A percentile compares a stretch with the other conserved stretches of the same genome.
Evolutionary conservation across 1,140 invertebrate species (phyloP).

Genomic region (Drosophila micromelanica): DNA sequence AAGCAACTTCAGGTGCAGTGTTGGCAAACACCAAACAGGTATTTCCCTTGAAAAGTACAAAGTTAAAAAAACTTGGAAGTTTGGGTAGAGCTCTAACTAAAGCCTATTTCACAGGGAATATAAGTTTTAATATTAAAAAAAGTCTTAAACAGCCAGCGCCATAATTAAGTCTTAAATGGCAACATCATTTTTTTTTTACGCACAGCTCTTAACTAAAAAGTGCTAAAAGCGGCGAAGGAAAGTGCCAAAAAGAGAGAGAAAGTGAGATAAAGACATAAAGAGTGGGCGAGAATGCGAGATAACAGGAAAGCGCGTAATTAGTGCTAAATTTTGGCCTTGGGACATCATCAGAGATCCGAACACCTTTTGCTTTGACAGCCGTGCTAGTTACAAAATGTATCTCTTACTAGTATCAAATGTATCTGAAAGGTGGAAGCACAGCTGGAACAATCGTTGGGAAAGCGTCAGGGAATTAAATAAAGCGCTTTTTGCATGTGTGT

Average conservation of each 20-base stretch:
- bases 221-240: conserved; percentile 3
- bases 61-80: too few species aligned
- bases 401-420: conserved; percentile 5
- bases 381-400: conserved; percentile 4
- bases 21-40: too few species aligned
- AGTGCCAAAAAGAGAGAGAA: conserved; percentile 2
- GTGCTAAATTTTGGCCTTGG: conserved; percentile 13
- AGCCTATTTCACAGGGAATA: not conserved
- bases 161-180: conserved; percentile 11
- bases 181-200: not conserved
- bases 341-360: conserved; percentile 12
- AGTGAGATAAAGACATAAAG: not conserved
- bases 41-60: too few species aligned
- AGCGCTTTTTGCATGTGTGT: not conserved
- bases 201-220: conserved; percentile 5
- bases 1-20: too few species aligned
- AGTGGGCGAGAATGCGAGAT: not conserved
- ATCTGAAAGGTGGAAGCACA: not conserved
- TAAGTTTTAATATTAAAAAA: not conserved
- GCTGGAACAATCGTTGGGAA: not conserved
- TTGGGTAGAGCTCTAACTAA: too few species aligned
- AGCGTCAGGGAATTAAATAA: not conserved
- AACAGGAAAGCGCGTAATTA: conserved; percentile 3
- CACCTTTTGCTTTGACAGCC: not conserved
- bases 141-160: not conserved